phyloP scores from a whole-genome alignment of 2,797 vertebrate species.

The Gymnocypris eckloni region DNA sequence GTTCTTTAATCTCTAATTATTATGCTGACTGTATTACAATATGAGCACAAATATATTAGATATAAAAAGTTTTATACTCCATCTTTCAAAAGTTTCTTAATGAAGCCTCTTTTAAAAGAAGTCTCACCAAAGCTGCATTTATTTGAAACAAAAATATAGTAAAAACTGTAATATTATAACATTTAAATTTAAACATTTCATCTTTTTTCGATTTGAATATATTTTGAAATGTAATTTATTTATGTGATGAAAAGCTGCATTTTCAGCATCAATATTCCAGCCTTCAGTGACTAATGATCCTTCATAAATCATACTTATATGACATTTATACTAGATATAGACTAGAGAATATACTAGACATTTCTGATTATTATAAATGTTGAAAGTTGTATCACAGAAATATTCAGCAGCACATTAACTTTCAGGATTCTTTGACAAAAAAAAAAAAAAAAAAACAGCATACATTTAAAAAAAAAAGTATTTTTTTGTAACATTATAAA shows the following conservation, averaged over 20 bases:
- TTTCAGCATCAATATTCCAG: background rate
- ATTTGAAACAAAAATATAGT: background rate
- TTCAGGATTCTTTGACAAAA: no score
- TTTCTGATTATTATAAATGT: background rate
- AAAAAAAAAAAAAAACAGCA: background rate
- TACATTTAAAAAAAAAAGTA: no score
- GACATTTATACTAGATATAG: no score
- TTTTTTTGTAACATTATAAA: background rate
- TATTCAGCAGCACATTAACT: no score
- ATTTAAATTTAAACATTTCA: no score
- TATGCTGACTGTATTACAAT: constrained; percentile 5
- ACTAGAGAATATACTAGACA: background rate
- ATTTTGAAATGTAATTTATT: background rate
- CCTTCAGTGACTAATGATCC: background rate
- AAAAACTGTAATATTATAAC: background rate
- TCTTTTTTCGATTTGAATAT: background rate
- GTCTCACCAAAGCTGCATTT: background rate
- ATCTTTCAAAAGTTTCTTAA: background rate
- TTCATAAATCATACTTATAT: background rate
- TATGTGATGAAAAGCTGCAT: background rate
- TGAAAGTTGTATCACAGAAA: background rate
- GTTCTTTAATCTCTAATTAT: constrained; percentile 25
- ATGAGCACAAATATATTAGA: background rate
- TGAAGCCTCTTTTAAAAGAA: background rate
- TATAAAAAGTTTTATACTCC: background rate